phyloP scores from a whole-genome alignment of 2,113 vertebrate genomes.

The Epinephelus lanceolatus region DNA sequence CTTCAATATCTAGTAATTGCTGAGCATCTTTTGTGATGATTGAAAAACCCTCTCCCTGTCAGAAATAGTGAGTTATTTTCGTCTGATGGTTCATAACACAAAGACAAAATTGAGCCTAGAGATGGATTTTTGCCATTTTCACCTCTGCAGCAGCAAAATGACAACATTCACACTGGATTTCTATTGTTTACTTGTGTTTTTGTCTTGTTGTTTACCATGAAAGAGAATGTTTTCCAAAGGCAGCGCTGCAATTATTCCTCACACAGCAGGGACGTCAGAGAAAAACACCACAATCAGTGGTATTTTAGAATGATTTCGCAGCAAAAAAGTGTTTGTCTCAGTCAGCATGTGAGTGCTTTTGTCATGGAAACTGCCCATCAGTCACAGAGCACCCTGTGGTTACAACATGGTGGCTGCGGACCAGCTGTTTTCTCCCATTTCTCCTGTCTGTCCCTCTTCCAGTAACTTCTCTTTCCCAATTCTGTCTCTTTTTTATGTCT shows the following conservation, averaged over 20 bases:
- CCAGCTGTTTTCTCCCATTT: slow-evolving; percentile 48
- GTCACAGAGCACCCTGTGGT: slow-evolving; percentile 5
- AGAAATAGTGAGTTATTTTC: background rate
- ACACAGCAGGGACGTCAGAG: background rate
- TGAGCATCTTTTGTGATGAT: background rate
- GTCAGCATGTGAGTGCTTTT: slow-evolving; percentile 1
- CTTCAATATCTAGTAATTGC: background rate
- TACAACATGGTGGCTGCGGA: slow-evolving; percentile 12
- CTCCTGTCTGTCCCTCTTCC: slow-evolving; percentile 18
- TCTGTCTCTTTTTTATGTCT: background rate
- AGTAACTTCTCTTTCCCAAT: slow-evolving; percentile 1
- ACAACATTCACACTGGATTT: background rate
- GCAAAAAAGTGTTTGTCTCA: background rate
- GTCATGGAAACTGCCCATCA: slow-evolving; percentile 1
- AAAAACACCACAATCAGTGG: background rate
- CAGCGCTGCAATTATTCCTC: background rate
- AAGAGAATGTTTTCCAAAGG: background rate
- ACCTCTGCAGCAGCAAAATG: background rate
- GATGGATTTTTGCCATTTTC: slow-evolving; percentile 11
- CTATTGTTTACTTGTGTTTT: rapidly evolving
- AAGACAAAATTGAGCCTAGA: background rate
- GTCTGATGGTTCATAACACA: background rate
- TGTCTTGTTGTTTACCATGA: background rate
- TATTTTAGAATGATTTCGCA: background rate
- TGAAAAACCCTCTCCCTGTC: background rate